A percentile compares a stretch with the other conserved stretches of the same genome.
Evolutionary conservation across 2,888 invertebrate species (phyloP).

Genomic region (Liodrosophila aerea): DNA sequence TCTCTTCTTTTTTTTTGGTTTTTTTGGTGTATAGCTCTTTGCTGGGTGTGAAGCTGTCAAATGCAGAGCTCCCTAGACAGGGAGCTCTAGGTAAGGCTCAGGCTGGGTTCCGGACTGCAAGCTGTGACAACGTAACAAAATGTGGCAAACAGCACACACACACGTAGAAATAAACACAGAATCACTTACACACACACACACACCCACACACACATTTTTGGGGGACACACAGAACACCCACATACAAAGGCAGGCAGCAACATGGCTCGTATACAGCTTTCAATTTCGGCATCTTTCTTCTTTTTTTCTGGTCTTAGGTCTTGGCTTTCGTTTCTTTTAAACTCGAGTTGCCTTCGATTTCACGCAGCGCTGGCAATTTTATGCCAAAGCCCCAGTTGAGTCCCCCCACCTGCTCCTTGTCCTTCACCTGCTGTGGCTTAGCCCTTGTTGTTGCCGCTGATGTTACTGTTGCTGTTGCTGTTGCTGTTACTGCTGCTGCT

Average conservation of each 20-base stretch:
- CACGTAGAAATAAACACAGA: slow-evolving; percentile 6
- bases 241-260: slow-evolving; percentile 18
- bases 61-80: slow-evolving; percentile 63
- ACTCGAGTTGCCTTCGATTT: slow-evolving; percentile 70
- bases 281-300: slow-evolving; percentile 64
- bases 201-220: slow-evolving; percentile 6
- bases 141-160: slow-evolving; percentile 54
- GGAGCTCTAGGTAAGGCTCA: slow-evolving; percentile 41
- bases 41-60: slow-evolving; percentile 73
- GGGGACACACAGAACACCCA: slow-evolving; percentile 14
- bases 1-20: not conserved
- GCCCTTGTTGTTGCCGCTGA: slow-evolving; percentile 35
- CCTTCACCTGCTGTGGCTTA: slow-evolving; percentile 42
- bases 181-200: not conserved
- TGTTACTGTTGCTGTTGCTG: slow-evolving; percentile 50
- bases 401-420: not conserved
- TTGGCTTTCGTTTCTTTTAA: slow-evolving; percentile 66
- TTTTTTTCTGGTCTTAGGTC: slow-evolving; percentile 57
- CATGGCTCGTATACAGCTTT: slow-evolving; percentile 53
- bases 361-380: slow-evolving; percentile 75
- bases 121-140: slow-evolving; percentile 71
- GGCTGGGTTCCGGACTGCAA: slow-evolving; percentile 61
- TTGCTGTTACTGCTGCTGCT: slow-evolving; percentile 47
- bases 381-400: slow-evolving; percentile 41
- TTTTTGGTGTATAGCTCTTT: slow-evolving; percentile 17